Evolutionary conservation across 1,140 invertebrate genomes (phyloP), one percentile per base, ranked within the genome.

Genomic region (Conus betulinus): DNA sequence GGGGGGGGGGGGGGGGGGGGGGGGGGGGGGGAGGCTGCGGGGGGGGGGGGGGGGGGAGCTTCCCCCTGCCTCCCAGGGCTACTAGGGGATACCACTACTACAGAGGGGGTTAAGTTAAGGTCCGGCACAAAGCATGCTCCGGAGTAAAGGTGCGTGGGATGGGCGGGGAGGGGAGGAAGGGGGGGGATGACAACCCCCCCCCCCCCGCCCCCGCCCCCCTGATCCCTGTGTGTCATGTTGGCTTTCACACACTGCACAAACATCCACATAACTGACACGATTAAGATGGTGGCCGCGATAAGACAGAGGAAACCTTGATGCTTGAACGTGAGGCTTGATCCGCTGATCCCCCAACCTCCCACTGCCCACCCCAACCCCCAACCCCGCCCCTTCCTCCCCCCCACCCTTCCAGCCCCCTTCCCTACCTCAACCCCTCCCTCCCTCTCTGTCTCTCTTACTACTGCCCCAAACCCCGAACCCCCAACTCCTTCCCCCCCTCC

Each of bases 221-320:
- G 11, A 63, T 11, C 17, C 60, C 60, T 20, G 60, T 63, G 79
- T 81, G 79, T 81, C 79, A 53, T 53, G 51, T 81, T 51, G 51
- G 23, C 53, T 84, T 84, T 84, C 82, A 84, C 82, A 84, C 23
- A 53, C 39, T 25, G 82, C 82, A 67, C 82, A 84, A 84, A 84
- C 82, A 84, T 60, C 82, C 82, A 84, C 82, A 84, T 84, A 84
- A 84, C 82, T 84, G 82, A 84, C 57, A 63, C 82, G 82, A 84
- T 84, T 63, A 84, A 84, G 82, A 84, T 84, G 23, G 55, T 23
- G 55, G 82, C 55, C 4, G 82, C 57, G 82, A 84, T 84, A 84
- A 84, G 82, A 52, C 79, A 23, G 15, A 81, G 67, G 39, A 39
- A 39, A 13, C 23, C 79, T 13, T 81, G 79, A 81, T 81, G 79